phyloP scores from a whole-genome alignment of 2,888 invertebrate genomes.

The Nemapogon koenigi region DNA sequence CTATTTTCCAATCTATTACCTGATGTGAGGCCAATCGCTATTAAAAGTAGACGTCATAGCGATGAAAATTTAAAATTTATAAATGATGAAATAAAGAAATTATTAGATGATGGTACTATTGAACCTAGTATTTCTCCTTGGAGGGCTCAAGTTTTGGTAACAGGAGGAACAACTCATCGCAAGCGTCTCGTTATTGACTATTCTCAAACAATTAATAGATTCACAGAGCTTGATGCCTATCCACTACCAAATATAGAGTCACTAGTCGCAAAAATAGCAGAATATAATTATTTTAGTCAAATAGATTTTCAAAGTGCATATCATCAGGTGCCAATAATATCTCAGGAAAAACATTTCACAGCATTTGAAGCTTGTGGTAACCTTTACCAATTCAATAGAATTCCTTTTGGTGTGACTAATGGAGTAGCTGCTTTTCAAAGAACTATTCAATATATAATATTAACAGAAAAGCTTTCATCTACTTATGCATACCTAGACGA shows the following conservation, averaged over 20 bases:
- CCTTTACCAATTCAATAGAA: slow-evolving; percentile 1
- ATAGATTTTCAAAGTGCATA: not conserved
- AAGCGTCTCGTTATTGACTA: not conserved
- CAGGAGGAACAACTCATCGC: not conserved
- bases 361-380: slow-evolving; percentile 5
- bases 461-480: not conserved
- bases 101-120: slow-evolving; percentile 3
- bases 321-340: slow-evolving; percentile 3
- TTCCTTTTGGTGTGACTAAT: slow-evolving; percentile 4
- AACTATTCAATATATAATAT: slow-evolving; percentile 1
- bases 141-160: slow-evolving; percentile 1
- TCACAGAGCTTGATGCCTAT: slow-evolving; percentile 6
- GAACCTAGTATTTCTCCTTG: slow-evolving; percentile 6
- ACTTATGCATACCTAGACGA: not conserved
- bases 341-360: not conserved
- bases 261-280: not conserved
- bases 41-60: not conserved
- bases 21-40: not conserved
- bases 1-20: not conserved
- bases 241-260: not conserved
- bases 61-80: slow-evolving; percentile 1
- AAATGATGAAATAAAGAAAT: not conserved
- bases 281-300: not conserved
- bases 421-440: slow-evolving; percentile 4
- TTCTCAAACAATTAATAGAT: slow-evolving; percentile 2